A percentile compares a stretch with the other conserved stretches of the same genome.
Conservation (phyloP, 2,797 vertebrate species). For the Acipenser oxyrinchus region DNA sequence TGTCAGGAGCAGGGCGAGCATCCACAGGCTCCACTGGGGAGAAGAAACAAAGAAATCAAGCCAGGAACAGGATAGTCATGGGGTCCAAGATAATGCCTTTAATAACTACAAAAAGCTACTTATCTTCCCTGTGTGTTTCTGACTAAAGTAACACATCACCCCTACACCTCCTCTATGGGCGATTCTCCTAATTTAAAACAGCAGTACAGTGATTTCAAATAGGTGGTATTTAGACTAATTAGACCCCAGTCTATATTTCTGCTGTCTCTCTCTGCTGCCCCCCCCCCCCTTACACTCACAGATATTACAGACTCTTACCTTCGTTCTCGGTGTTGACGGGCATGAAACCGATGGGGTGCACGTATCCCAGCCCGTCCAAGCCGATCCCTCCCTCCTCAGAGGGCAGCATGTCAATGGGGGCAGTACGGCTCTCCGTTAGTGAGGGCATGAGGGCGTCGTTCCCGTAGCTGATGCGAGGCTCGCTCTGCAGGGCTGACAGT, state of each 20-base stretch:
- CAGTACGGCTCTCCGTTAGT: conserved; percentile 73
- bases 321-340: conserved; percentile 92
- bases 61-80: too few species aligned
- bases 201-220: too few species aligned
- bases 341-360: conserved; percentile 89
- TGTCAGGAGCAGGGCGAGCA: conserved; percentile 79
- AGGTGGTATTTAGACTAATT: too few species aligned
- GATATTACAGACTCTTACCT: conserved; percentile 50
- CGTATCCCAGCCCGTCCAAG: conserved; percentile 75
- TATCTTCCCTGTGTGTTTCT: too few species aligned
- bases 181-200: too few species aligned
- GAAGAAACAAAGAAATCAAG: conserved; percentile 1
- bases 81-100: not conserved
- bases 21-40: conserved; percentile 85
- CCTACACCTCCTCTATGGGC: too few species aligned
- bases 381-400: conserved; percentile 70
- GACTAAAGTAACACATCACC: too few species aligned
- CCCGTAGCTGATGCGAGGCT: conserved; percentile 90
- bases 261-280: too few species aligned
- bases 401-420: conserved; percentile 79
- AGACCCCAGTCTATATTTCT: too few species aligned
- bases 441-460: conserved; percentile 96
- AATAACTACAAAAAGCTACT: too few species aligned
- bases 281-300: not conserved
- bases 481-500: conserved; percentile 87